phyloP scores from a whole-genome alignment of 2,797 vertebrate species.

The Sebastes kiyomatsui region DNA sequence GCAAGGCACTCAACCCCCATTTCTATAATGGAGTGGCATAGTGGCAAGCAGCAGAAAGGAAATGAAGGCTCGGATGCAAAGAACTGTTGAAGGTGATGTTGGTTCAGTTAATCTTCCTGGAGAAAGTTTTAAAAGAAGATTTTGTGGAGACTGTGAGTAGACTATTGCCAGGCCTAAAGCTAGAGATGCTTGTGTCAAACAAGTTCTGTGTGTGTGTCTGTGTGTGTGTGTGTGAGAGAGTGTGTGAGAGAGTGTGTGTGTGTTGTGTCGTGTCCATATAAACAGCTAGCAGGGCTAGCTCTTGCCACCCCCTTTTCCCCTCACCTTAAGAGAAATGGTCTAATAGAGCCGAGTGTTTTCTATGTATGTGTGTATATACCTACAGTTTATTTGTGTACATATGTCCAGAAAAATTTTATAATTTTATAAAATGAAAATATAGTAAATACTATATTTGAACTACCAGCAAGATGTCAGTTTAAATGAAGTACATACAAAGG shows the following conservation, averaged over 20 bases:
- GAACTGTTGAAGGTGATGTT: conserved; percentile 23
- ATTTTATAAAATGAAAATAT: conserved; percentile 82
- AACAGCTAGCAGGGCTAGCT: conserved; percentile 82
- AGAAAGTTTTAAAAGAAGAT: conserved; percentile 13
- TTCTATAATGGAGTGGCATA: conserved; percentile 12
- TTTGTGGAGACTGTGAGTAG: conserved; percentile 47
- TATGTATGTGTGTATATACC: conserved; percentile 69
- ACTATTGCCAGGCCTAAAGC: conserved; percentile 63
- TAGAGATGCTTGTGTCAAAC: conserved; percentile 57
- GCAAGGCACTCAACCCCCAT: conserved; percentile 33
- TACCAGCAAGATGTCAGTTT: conserved; percentile 64
- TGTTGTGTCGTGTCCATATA: conserved; percentile 14
- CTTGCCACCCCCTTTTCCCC: conserved; percentile 20
- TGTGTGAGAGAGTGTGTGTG: not conserved
- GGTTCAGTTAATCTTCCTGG: conserved; percentile 5
- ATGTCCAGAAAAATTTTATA: conserved; percentile 78
- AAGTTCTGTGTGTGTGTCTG: conserved; percentile 18
- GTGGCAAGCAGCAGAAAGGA: conserved; percentile 13
- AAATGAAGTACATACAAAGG: conserved; percentile 70
- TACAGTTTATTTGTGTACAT: conserved; percentile 73
- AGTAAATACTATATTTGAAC: conserved; percentile 72
- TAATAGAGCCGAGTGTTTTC: conserved; percentile 55
- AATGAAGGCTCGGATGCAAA: conserved; percentile 4
- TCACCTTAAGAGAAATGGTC: conserved; percentile 49
- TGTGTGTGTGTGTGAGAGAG: not conserved